These are phyloP conservation scores for Erethizon dorsatum DNA, from an alignment of 2,797 vertebrate genomes.

Conservation along the genomic window DNA sequence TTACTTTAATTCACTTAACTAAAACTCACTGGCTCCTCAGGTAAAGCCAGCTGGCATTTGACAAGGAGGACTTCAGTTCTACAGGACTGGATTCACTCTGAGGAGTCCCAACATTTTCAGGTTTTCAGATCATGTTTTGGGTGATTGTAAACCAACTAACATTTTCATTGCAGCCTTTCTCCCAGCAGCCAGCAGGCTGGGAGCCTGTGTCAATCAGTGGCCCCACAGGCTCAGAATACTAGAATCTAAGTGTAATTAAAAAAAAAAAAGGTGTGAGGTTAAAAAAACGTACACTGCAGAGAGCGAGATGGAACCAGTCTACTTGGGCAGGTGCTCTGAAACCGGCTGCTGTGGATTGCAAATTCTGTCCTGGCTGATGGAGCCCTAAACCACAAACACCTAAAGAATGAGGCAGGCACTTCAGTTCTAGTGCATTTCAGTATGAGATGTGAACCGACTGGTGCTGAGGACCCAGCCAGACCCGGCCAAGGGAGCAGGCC, in stretches of 20 bases:
- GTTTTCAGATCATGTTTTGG: rapidly evolving
- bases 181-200: not conserved
- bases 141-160: not conserved
- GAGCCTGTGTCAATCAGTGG: not conserved
- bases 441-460: rapidly evolving
- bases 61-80: not conserved
- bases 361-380: constrained; percentile 57
- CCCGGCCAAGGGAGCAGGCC: rapidly evolving
- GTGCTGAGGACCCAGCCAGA: not conserved
- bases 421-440: constrained; percentile 14
- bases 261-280: constrained; percentile 40
- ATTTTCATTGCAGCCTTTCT: not conserved
- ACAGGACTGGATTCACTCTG: constrained; percentile 12
- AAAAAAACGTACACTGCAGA: not conserved
- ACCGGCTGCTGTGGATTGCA: constrained; percentile 63
- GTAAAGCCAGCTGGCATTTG: rapidly evolving
- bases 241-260: rapidly evolving
- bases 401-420: constrained; percentile 69
- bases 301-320: constrained; percentile 77
- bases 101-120: not conserved
- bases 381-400: constrained; percentile 74
- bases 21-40: not conserved
- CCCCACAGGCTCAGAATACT: constrained; percentile 51
- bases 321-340: constrained; percentile 36
- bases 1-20: not conserved